Evolutionary conservation across 2,888 invertebrate species (phyloP), one percentile per base, ranked within the genome.

Genomic region (Acrocera orbiculus): DNA sequence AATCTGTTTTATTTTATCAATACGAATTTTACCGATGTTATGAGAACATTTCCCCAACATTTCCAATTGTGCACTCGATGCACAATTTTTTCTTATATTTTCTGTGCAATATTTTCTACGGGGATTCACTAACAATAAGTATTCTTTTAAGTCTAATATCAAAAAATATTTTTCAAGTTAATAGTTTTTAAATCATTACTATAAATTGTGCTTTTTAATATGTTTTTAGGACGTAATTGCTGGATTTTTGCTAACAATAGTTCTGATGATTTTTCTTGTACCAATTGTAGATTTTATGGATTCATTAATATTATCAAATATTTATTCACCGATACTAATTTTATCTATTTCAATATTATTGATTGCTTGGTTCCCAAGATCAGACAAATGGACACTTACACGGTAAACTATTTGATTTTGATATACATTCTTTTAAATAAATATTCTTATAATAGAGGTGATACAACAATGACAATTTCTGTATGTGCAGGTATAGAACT

Each of bases 321-420:
- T 63, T 26, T 71, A 67, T 52, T 68, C 80, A 4, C 76, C 85
- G 5, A 44, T 70, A 20, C 48, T 74, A 27, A 61, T 85, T 26
- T 48, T 81, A 7, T 55, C 69, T 2, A 53, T 70, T 23, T 74
- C 81, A 31, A 65, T 82, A 40, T 56, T 72, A 17, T 67, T 76
- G 47, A 73, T 86, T 40, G 65, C 79, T 26, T 77, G 73, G 52
- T 82, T 87, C 57, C 92, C 90, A 1, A 70, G 73, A 42, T 74
- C 81, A 32, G 76, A 80, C 44, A 76, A 74, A 48, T 89, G 89
- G 87, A 89, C 86, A 33, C 87, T 89, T 6, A 87, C 89, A 13
- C 75, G 79, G 82, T 80, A 61, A 52, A 42, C 8, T 10, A 13
- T 9, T 17, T 7, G 10, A 25, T 28, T 24, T 28, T 16, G 13